Evolutionary conservation across 1,140 invertebrate genomes (phyloP).

Genomic region (Theocolax elegans): DNA sequence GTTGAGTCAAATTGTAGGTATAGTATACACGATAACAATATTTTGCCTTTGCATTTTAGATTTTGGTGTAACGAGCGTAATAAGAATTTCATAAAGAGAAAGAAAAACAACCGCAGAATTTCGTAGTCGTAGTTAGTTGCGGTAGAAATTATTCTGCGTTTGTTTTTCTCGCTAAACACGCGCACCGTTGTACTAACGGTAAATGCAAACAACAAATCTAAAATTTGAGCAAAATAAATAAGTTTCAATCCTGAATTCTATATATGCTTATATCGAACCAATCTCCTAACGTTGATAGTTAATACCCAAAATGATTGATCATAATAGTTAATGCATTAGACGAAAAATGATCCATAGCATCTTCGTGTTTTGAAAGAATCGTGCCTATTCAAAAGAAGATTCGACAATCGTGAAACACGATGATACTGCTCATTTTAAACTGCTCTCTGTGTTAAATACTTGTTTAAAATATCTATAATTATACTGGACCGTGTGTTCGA

Average conservation of each 20-base stretch:
- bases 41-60: conserved; percentile 8
- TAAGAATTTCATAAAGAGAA: too few species aligned
- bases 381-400: background rate
- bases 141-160: conserved; percentile 17
- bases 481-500: conserved; percentile 29
- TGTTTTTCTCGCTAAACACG: conserved; percentile 5
- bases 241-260: conserved; percentile 13
- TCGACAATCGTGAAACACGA: conserved; percentile 1
- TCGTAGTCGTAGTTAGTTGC: conserved; percentile 17
- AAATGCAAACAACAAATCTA: background rate
- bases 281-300: conserved; percentile 12
- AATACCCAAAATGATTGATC: conserved; percentile 2
- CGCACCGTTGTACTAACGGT: too few species aligned
- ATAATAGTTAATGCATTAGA: background rate
- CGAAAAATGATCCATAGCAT: conserved; percentile 2
- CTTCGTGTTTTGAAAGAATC: conserved; percentile 7
- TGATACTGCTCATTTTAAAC: conserved; percentile 7
- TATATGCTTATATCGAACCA: conserved; percentile 16
- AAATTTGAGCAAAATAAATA: background rate
- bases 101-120: conserved; percentile 5
- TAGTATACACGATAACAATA: background rate
- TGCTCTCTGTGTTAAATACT: conserved; percentile 34
- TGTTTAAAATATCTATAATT: conserved; percentile 22
- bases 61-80: too few species aligned
- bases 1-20: conserved; percentile 17